phyloP scores from a whole-genome alignment of 2,888 invertebrate genomes.

The Nephrotoma guestfalica region DNA sequence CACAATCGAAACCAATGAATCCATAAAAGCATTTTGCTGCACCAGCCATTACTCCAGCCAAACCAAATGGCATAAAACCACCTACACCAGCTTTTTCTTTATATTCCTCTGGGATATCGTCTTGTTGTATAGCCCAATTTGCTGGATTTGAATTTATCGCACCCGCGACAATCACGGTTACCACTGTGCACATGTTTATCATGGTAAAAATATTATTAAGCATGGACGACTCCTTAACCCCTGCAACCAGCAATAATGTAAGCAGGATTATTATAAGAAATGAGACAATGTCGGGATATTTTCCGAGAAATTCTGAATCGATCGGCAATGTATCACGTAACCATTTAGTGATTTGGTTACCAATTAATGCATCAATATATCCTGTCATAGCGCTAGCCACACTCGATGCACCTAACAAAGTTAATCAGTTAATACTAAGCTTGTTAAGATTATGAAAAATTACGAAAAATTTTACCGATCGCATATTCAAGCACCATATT shows the following conservation, averaged over 20 bases:
- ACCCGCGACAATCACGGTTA: slow-evolving; percentile 70
- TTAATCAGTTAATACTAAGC: background rate
- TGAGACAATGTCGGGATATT: slow-evolving; percentile 58
- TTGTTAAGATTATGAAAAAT: too few relatives aligned
- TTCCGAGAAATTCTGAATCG: slow-evolving; percentile 41
- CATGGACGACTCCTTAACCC: slow-evolving; percentile 67
- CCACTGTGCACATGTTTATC: slow-evolving; percentile 69
- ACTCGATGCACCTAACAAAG: slow-evolving; percentile 49
- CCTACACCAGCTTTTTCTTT: slow-evolving; percentile 50
- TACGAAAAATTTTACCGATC: slow-evolving; percentile 37
- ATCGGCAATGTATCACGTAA: slow-evolving; percentile 43
- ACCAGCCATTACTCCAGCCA: slow-evolving; percentile 75
- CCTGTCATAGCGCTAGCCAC: slow-evolving; percentile 59
- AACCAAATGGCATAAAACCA: slow-evolving; percentile 86
- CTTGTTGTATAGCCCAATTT: slow-evolving; percentile 62
- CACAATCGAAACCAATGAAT: slow-evolving; percentile 91
- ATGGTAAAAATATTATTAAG: slow-evolving; percentile 85
- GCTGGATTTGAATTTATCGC: slow-evolving; percentile 42
- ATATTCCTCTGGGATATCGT: slow-evolving; percentile 38
- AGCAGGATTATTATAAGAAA: slow-evolving; percentile 46
- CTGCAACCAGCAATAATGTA: slow-evolving; percentile 48
- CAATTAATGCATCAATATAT: slow-evolving; percentile 50
- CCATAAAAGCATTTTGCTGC: slow-evolving; percentile 82
- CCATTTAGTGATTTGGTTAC: slow-evolving; percentile 41
- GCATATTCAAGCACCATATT: slow-evolving; percentile 67